Evolutionary conservation across 2,113 vertebrate species (phyloP).

Genomic region (Lamprologus sp.): DNA sequence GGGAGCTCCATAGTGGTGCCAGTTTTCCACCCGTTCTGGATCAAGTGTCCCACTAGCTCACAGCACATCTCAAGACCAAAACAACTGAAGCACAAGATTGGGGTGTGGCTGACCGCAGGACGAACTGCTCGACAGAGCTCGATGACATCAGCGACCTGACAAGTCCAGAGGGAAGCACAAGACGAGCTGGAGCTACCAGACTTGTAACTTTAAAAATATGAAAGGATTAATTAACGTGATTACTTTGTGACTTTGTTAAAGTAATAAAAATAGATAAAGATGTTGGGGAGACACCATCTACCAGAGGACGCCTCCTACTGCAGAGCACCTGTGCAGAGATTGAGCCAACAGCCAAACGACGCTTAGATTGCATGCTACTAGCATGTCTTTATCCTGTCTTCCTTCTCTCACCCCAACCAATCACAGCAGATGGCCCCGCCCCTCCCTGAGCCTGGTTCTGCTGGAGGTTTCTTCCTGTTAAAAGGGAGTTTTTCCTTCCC

Average conservation of each 20-base stretch:
- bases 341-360: not conserved
- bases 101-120: not conserved
- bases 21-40: not conserved
- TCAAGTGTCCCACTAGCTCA: not conserved
- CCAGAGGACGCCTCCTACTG: not conserved
- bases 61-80: not conserved
- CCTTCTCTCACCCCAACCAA: too few relatives aligned
- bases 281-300: accelerated
- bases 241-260: not conserved
- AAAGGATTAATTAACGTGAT: not conserved
- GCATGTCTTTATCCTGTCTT: too few relatives aligned
- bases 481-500: too few relatives aligned
- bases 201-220: not conserved
- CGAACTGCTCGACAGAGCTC: not conserved
- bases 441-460: too few relatives aligned
- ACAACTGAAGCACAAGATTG: accelerated
- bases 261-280: not conserved
- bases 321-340: not conserved
- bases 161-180: not conserved
- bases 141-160: not conserved
- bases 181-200: not conserved
- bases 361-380: not conserved
- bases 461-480: too few relatives aligned
- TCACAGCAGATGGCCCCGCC: too few relatives aligned
- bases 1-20: not conserved